Evolutionary conservation across 2,113 vertebrate genomes (phyloP).

Genomic region (Oncorhynchus tshawytscha): DNA sequence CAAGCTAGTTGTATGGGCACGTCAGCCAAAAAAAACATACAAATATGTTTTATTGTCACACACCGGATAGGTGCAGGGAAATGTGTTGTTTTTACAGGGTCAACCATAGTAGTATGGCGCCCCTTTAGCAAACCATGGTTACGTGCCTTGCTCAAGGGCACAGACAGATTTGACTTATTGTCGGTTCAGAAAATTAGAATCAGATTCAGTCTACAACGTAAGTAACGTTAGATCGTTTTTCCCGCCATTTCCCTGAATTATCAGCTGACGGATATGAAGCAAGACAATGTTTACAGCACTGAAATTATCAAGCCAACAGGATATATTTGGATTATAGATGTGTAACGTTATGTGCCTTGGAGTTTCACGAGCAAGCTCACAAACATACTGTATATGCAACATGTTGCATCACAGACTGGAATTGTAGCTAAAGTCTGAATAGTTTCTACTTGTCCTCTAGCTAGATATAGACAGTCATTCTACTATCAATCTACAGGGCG

Average conservation of each 20-base stretch:
- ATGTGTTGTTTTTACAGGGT: too few relatives aligned
- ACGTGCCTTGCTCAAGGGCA: too few relatives aligned
- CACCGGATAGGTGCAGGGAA: too few relatives aligned
- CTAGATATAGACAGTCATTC: not conserved
- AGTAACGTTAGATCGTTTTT: not conserved
- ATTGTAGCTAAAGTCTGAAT: not conserved
- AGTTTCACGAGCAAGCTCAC: not conserved
- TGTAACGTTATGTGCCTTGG: not conserved
- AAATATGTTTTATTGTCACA: not conserved
- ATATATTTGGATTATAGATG: too few relatives aligned
- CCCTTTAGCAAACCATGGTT: too few relatives aligned
- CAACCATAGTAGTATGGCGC: too few relatives aligned
- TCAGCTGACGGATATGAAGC: not conserved
- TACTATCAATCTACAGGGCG: conserved; percentile 71
- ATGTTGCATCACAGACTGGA: not conserved
- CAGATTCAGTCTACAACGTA: not conserved
- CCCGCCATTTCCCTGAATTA: not conserved
- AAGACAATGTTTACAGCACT: not conserved
- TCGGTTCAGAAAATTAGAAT: not conserved
- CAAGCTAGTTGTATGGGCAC: not conserved
- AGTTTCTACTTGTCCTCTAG: not conserved
- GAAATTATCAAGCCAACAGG: not conserved
- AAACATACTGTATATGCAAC: too few relatives aligned
- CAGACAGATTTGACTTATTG: not conserved
- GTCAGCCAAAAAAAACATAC: not conserved